Base-by-base conservation (phyloP, 2,797 vertebrate genomes). In the Capromys pilorides region DNA sequence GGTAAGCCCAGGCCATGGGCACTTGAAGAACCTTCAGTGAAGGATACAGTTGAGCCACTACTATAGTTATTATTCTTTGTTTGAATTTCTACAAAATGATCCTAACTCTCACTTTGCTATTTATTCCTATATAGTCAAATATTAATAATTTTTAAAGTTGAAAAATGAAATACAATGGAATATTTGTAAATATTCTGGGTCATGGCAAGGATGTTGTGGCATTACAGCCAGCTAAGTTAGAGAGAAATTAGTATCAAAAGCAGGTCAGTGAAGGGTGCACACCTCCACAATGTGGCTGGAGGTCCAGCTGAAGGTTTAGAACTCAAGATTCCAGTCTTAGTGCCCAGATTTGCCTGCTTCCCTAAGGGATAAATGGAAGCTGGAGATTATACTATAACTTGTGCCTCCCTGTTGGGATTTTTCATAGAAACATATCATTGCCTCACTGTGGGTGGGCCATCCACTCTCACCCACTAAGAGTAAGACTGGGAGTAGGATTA, bases 91-190 rank as follows among this genome's bases (percentile, higher is more conserved):
- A 21, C n/a, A 83, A 79, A 83, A 62, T 94, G 36, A 75, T 80
- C 80, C 59, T 64, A 67, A 28, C 41, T 18, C 39, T 75, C 13
- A 78, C 86, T 95, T 90, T 69, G 64, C 73, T 75, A 21, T 85
- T 75, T 24, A 69, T 84, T 78, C 36, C 78, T 64, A 62, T 71
- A 36, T 57, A 94, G 54, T 61, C 93, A 87, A 88, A 85, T 62
- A 67, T 36, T 57, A 85, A 39, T 75, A 21, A 22, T 28, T 91
- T 87, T 51, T 88, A 86, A 92, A 92, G 10, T 69, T 95, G 91
- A 94, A 91, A 31, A 85, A 88, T 49, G 7, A 85, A 93, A 75
- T n/a, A 64, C 2, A 62, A 79, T 57, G 22, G 54, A 85, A 61
- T 73, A 78, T 69, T 83, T 66, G 33, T 45, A 12, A 83, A 45